A percentile compares a stretch with the other conserved stretches of the same genome.
Conservation (phyloP, 2,888 invertebrate genomes). For the Macrosoma leucophasiata region DNA sequence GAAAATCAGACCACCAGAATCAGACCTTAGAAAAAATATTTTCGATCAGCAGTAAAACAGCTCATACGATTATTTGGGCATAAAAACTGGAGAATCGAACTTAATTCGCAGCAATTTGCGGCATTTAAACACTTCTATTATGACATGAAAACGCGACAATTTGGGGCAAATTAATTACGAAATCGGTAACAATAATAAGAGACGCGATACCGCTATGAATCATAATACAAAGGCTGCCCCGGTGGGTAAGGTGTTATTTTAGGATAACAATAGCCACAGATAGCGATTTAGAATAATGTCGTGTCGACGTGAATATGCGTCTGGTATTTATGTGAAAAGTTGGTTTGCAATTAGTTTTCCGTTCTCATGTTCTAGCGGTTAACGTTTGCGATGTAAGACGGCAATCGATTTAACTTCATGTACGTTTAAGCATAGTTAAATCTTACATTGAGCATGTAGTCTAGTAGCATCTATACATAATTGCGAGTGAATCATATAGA, state of each 20-base stretch:
- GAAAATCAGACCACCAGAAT: slow-evolving; percentile 1
- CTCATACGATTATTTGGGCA: too few species aligned
- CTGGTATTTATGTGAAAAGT: slow-evolving; percentile 60
- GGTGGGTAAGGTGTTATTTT: slow-evolving; percentile 62
- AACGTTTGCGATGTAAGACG: too few species aligned
- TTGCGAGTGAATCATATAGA: too few species aligned
- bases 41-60: too few species aligned
- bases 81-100: slow-evolving; percentile 22
- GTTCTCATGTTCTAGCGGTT: too few species aligned
- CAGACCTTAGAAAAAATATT: too few species aligned
- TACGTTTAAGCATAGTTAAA: too few species aligned
- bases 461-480: too few species aligned
- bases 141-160: slow-evolving; percentile 41
- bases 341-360: slow-evolving; percentile 62
- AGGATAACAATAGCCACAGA: slow-evolving; percentile 21
- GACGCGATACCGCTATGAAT: slow-evolving; percentile 50
- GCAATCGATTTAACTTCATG: too few species aligned
- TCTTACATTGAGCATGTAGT: too few species aligned
- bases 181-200: slow-evolving; percentile 65
- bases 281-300: slow-evolving; percentile 41
- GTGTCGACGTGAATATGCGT: slow-evolving; percentile 40
- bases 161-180: slow-evolving; percentile 61
- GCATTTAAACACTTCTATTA: slow-evolving; percentile 46
- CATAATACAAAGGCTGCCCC: slow-evolving; percentile 54
- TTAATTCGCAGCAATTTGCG: slow-evolving; percentile 48